Conservation (phyloP, 2,888 invertebrate genomes). For the Idaea straminata region DNA sequence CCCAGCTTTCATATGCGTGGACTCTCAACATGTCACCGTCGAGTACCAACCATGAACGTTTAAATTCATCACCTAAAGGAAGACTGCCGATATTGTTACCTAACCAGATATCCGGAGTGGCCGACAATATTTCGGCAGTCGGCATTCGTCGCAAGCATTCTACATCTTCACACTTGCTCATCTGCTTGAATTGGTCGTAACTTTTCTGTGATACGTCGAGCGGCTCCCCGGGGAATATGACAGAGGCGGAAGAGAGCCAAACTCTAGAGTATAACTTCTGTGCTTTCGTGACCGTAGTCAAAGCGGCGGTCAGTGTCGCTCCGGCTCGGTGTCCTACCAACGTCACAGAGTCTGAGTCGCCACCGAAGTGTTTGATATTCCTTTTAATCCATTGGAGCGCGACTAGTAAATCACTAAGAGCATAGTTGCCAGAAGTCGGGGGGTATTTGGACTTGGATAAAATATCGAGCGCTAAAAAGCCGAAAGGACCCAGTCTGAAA, state of each 20-base stretch:
- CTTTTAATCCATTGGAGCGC: slow-evolving; percentile 89
- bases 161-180: slow-evolving; percentile 77
- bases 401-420: slow-evolving; percentile 87
- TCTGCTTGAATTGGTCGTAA: slow-evolving; percentile 82
- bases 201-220: slow-evolving; percentile 81
- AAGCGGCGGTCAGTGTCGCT: slow-evolving; percentile 89
- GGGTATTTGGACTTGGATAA: slow-evolving; percentile 86
- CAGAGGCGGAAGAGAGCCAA: slow-evolving; percentile 90
- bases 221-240: slow-evolving; percentile 84
- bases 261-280: slow-evolving; percentile 86
- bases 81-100: slow-evolving; percentile 80
- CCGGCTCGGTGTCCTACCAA: slow-evolving; percentile 92
- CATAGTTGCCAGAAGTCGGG: slow-evolving; percentile 91
- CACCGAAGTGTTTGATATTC: slow-evolving; percentile 92
- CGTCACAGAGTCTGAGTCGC: slow-evolving; percentile 88
- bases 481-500: slow-evolving; percentile 88
- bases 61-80: slow-evolving; percentile 81
- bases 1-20: slow-evolving; percentile 84
- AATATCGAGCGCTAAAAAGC: slow-evolving; percentile 88
- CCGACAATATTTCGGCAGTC: slow-evolving; percentile 81
- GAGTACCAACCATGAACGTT: slow-evolving; percentile 88
- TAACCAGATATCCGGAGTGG: slow-evolving; percentile 87
- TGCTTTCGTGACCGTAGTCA: slow-evolving; percentile 81
- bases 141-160: slow-evolving; percentile 79
- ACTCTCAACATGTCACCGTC: slow-evolving; percentile 86